Percentiles rank a stretch among this genome's conserved stretches.
phyloP scores from a whole-genome alignment of 2,113 vertebrate species.

The Dolichotis patagonum region DNA sequence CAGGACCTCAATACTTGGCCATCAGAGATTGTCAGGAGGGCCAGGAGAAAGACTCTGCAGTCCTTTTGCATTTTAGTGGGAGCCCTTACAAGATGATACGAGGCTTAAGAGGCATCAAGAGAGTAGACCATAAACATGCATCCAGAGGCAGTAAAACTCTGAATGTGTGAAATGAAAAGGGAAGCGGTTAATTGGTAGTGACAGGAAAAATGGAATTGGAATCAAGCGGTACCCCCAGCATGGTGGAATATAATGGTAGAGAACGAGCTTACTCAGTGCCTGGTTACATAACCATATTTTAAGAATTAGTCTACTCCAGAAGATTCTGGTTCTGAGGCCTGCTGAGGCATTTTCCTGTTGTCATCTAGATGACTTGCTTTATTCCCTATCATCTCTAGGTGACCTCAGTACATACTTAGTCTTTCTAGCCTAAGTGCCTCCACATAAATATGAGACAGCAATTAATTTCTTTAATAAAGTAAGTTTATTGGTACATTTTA shows the following conservation, averaged over 20 bases:
- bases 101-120: background rate
- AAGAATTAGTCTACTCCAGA: background rate
- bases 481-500: background rate
- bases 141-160: background rate
- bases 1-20: background rate
- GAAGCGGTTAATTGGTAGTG: background rate
- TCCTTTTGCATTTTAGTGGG: background rate
- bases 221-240: background rate
- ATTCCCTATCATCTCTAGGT: background rate
- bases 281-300: background rate
- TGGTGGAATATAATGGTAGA: background rate
- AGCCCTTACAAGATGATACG: background rate
- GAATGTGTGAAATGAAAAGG: background rate
- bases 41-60: background rate
- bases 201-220: background rate
- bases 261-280: background rate
- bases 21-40: background rate
- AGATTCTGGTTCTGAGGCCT: background rate
- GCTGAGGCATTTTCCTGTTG: background rate
- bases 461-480: background rate
- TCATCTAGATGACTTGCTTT: background rate
- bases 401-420: background rate
- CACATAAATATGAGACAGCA: background rate
- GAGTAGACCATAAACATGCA: background rate
- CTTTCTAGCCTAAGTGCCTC: background rate